A percentile compares a stretch with the other conserved stretches of the same genome.
Conservation (phyloP, 2,797 vertebrate species). For the Catostomus latipinnis region DNA sequence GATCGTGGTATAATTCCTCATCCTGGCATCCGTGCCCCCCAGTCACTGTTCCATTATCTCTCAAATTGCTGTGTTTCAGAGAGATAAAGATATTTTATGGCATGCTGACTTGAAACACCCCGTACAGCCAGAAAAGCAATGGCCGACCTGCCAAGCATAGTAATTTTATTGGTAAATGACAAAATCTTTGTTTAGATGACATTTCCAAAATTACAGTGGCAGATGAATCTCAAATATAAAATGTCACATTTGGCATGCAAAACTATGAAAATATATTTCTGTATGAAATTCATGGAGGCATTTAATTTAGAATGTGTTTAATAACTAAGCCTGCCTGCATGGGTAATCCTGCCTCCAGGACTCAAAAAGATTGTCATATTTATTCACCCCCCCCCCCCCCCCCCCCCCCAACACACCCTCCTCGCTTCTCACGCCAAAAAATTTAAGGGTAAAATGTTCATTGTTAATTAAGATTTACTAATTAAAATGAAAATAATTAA, state of each 20-base stretch:
- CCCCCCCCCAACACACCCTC: constrained; percentile 72
- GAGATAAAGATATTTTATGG: constrained; percentile 99
- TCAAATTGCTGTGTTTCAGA: constrained; percentile 99
- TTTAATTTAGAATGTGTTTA: constrained; percentile 99
- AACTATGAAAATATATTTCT: constrained; percentile 99
- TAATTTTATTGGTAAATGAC: constrained; percentile 99
- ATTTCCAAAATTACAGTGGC: constrained; percentile 97
- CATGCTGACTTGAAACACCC: constrained; percentile 99
- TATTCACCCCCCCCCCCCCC: constrained; percentile 85
- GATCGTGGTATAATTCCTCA: constrained; percentile 99
- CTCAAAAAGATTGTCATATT: constrained; percentile 98
- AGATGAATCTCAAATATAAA: constrained; percentile 99
- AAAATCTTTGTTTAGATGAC: constrained; percentile 99
- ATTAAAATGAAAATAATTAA: constrained; percentile 99
- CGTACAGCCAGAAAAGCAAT: constrained; percentile 89
- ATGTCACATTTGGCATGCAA: constrained; percentile 99
- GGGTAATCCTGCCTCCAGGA: constrained; percentile 99
- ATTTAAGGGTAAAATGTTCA: constrained; percentile 96
- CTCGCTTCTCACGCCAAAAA: constrained; percentile 88
- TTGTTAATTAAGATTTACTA: constrained; percentile 99
- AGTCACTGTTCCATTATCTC: constrained; percentile 99
- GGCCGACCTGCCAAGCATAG: constrained; percentile 96
- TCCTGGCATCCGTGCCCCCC: constrained; percentile 99
- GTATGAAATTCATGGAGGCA: constrained; percentile 99
- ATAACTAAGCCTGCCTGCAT: constrained; percentile 97